Conservation (phyloP, 2,888 invertebrate species). For the Timandra comae region DNA sequence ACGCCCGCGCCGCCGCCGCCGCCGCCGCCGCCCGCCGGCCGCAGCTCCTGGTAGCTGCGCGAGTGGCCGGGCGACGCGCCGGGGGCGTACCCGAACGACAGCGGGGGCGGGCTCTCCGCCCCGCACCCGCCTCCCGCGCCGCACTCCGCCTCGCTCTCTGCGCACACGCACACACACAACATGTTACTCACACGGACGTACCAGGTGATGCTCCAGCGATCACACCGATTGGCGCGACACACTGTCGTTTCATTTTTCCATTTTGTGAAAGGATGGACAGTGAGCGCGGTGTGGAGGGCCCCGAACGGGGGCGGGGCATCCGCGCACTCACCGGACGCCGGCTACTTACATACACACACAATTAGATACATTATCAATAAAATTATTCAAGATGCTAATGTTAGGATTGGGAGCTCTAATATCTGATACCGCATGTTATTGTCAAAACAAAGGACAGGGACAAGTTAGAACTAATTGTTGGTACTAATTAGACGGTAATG, state of each 20-base stretch:
- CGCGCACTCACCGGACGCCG: background rate
- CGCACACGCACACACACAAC: slow-evolving; percentile 39
- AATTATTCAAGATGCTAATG: too few relatives aligned
- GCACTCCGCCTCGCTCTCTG: slow-evolving; percentile 59
- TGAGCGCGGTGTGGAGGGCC: background rate
- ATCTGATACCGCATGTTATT: too few relatives aligned
- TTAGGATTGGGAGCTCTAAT: too few relatives aligned
- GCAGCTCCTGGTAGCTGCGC: slow-evolving; percentile 72
- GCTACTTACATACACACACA: background rate
- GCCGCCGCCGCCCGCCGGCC: too few relatives aligned
- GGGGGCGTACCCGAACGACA: slow-evolving; percentile 57
- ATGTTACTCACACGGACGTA: slow-evolving; percentile 4
- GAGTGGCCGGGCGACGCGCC: slow-evolving; percentile 52
- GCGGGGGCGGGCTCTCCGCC: slow-evolving; percentile 60
- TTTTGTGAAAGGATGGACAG: too few relatives aligned
- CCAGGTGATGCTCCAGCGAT: background rate
- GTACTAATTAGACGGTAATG: too few relatives aligned
- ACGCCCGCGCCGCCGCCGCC: slow-evolving; percentile 32
- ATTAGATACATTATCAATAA: too few relatives aligned
- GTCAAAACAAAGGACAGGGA: too few relatives aligned
- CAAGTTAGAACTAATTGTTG: too few relatives aligned
- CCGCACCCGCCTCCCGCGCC: slow-evolving; percentile 50
- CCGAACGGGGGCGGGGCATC: too few relatives aligned
- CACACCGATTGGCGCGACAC: too few relatives aligned
- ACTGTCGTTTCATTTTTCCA: too few relatives aligned